Percentiles rank a stretch among this genome's conserved stretches.
Evolutionary conservation across 1,140 invertebrate genomes (phyloP).

Genomic region (Bemisia tabaci): DNA sequence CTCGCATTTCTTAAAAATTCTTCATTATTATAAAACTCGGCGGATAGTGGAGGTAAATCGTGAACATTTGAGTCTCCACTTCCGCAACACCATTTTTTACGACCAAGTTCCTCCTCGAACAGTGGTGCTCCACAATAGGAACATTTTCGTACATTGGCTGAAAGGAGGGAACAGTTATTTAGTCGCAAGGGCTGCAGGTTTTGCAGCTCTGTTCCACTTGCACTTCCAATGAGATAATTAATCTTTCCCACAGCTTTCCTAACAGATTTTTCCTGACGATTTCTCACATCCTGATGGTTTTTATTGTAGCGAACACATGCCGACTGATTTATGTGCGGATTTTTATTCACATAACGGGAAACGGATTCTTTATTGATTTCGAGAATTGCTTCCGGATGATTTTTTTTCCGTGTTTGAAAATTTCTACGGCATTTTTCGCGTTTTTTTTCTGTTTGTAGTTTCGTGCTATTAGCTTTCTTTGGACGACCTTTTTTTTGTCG

Average conservation of each 20-base stretch:
- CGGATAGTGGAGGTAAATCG: background rate
- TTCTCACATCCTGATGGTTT: background rate
- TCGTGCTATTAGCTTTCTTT: too few species aligned
- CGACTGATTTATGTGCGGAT: too few species aligned
- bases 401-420: too few species aligned
- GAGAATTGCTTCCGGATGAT: too few species aligned
- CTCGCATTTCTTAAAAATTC: conserved; percentile 1
- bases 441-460: too few species aligned
- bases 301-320: too few species aligned
- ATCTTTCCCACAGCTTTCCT: background rate
- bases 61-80: background rate
- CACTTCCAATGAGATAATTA: background rate
- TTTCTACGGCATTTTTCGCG: too few species aligned
- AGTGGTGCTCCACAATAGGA: background rate
- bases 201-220: background rate
- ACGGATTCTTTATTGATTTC: too few species aligned
- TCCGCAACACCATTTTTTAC: conserved; percentile 1
- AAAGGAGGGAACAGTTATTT: background rate
- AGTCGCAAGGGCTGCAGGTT: background rate
- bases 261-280: background rate
- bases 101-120: background rate
- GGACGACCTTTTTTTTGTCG: too few species aligned
- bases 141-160: background rate
- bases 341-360: too few species aligned
- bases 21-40: background rate